Evolutionary conservation across 1,140 invertebrate species (phyloP).

Genomic region (Drosophila novamexicana): DNA sequence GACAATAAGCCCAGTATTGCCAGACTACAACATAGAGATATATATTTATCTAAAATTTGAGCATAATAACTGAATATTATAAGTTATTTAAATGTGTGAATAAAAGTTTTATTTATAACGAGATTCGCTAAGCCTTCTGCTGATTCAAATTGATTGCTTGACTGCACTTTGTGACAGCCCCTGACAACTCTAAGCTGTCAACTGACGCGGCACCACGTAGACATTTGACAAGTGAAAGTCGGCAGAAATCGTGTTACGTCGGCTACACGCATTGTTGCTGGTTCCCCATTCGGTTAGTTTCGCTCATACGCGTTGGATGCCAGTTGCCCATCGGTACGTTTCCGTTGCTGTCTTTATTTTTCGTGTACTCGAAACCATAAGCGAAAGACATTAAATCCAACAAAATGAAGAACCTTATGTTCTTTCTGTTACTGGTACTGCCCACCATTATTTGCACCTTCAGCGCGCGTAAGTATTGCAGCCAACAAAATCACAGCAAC

Average conservation of each 20-base stretch:
- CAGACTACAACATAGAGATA: neutral
- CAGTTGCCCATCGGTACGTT: constrained; percentile 21
- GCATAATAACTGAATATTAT: neutral
- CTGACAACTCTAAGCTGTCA: constrained; percentile 56
- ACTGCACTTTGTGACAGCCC: neutral
- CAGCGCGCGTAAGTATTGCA: constrained; percentile 85
- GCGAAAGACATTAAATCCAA: constrained; percentile 39
- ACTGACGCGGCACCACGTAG: constrained; percentile 78
- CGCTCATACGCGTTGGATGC: constrained; percentile 51
- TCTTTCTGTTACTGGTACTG: constrained; percentile 86
- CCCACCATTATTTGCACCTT: constrained; percentile 86
- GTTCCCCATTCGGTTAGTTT: constrained; percentile 55
- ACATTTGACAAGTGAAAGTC: constrained; percentile 76
- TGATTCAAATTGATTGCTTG: neutral
- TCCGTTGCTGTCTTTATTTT: constrained; percentile 29
- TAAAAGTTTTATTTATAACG: neutral
- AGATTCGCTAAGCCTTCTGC: neutral
- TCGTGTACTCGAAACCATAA: constrained; percentile 31
- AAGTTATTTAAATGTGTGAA: neutral
- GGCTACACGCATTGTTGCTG: constrained; percentile 54
- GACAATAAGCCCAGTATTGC: neutral
- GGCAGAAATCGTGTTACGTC: constrained; percentile 58
- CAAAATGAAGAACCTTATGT: constrained; percentile 86
- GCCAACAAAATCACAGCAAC: neutral
- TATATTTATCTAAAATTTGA: neutral